Conservation (phyloP, 2,113 vertebrate genomes). For the Dissostichus mawsoni region DNA sequence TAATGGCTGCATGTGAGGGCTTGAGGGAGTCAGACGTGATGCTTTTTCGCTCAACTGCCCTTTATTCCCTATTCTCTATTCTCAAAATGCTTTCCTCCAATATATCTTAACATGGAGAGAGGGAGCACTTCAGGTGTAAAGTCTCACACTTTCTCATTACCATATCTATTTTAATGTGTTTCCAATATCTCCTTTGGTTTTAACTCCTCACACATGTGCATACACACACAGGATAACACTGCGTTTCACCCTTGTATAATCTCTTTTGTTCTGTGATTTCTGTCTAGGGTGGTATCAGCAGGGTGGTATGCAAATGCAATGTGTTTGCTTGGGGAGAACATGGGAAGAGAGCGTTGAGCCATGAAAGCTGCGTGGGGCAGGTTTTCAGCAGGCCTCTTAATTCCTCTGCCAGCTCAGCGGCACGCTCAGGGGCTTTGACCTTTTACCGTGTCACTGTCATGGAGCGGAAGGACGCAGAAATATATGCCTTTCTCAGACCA, state of each 20-base stretch:
- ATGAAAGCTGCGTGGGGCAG: constrained; percentile 55
- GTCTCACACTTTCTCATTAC: constrained; percentile 42
- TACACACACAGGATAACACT: constrained; percentile 7
- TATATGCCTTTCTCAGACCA: constrained; percentile 20
- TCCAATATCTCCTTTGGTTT: constrained; percentile 41
- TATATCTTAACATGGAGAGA: constrained; percentile 64
- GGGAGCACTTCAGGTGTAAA: constrained; percentile 61
- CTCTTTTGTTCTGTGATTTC: constrained; percentile 53
- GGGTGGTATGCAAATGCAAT: constrained; percentile 68
- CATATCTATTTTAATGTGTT: constrained; percentile 41
- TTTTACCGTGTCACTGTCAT: constrained; percentile 62
- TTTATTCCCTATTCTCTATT: constrained; percentile 66
- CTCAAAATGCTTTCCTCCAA: constrained; percentile 64
- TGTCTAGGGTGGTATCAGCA: constrained; percentile 40
- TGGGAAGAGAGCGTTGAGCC: constrained; percentile 52
- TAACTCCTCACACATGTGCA: constrained; percentile 3
- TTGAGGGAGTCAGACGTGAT: constrained; percentile 72
- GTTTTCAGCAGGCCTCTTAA: constrained; percentile 59
- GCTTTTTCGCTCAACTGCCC: constrained; percentile 73
- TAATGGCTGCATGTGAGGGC: constrained; percentile 68
- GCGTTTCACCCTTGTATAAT: constrained; percentile 30
- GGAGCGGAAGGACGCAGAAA: constrained; percentile 48
- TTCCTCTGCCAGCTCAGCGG: constrained; percentile 45
- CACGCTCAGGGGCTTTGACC: constrained; percentile 68
- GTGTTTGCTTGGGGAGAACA: constrained; percentile 64